A percentile compares a stretch with the other conserved stretches of the same genome.
Conservation (phyloP, 2,113 vertebrate species). For the Sylvilagus bachmani region DNA sequence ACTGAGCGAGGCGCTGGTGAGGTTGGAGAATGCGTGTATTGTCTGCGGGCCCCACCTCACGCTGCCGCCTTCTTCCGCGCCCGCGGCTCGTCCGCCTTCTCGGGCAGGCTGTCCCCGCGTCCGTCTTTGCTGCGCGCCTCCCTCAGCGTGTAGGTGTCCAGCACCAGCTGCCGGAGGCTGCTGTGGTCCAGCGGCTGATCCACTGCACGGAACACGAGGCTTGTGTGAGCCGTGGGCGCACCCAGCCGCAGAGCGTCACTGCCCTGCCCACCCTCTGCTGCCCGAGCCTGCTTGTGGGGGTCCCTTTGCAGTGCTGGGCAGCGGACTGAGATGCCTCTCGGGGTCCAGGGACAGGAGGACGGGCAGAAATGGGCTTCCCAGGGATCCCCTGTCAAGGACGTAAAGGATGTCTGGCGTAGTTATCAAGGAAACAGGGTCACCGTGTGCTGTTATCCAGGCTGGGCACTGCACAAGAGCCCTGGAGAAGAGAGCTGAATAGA, state of each 20-base stretch:
- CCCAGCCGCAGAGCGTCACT: not conserved
- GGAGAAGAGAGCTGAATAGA: not conserved
- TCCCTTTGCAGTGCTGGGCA: not conserved
- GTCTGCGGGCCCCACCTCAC: not conserved
- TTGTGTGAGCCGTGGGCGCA: not conserved
- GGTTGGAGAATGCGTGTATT: constrained; percentile 64
- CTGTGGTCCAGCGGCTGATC: constrained; percentile 67
- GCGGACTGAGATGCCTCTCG: not conserved
- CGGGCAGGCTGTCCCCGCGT: accelerated
- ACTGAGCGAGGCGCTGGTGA: not conserved
- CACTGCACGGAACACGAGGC: constrained; percentile 61
- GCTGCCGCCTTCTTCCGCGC: accelerated
- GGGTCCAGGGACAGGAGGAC: not conserved
- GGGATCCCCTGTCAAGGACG: not conserved
- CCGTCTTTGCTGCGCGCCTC: accelerated
- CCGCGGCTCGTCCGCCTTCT: accelerated
- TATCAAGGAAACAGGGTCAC: not conserved
- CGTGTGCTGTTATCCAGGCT: not conserved
- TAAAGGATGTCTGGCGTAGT: not conserved
- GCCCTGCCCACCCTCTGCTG: not conserved
- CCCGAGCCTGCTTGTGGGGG: not conserved
- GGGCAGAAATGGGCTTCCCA: not conserved
- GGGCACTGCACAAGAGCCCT: not conserved
- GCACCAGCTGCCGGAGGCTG: constrained; percentile 70
- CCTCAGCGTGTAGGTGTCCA: accelerated